These are phyloP conservation scores for Dermochelys coriacea DNA, from an alignment of 2,797 vertebrate genomes.

Conservation along the genomic window DNA sequence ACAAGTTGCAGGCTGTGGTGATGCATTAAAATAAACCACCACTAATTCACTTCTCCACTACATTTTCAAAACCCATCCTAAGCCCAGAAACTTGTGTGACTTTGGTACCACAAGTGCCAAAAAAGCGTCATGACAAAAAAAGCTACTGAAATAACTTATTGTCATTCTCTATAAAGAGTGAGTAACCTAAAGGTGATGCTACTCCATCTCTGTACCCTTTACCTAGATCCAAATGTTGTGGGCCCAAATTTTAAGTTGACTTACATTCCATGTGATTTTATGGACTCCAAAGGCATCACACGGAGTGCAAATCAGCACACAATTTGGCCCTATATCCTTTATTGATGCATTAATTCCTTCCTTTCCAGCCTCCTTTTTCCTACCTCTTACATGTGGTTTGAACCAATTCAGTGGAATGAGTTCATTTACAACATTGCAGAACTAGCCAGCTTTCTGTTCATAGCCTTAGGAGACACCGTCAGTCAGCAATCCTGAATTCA, in stretches of 20 bases:
- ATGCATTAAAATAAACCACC: neutral
- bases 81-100: neutral
- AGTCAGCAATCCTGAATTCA: conserved; percentile 44
- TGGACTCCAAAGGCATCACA: neutral
- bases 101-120: neutral
- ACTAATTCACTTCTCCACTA: neutral
- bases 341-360: neutral
- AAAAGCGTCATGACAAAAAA: neutral
- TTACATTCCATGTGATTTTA: neutral
- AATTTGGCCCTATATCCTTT: neutral
- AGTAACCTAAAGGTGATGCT: neutral
- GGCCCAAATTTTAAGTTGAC: neutral
- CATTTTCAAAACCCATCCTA: neutral
- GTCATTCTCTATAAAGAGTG: neutral
- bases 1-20: neutral
- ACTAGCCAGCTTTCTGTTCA: conserved; percentile 15
- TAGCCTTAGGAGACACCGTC: neutral
- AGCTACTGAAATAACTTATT: neutral
- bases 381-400: neutral
- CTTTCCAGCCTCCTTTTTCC: neutral
- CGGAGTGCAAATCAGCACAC: neutral
- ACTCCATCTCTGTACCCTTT: neutral
- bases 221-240: neutral
- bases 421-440: conserved; percentile 21
- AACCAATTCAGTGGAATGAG: neutral